Base-by-base conservation (phyloP, 1,140 invertebrate genomes). In the Sycophila sp. region DNA sequence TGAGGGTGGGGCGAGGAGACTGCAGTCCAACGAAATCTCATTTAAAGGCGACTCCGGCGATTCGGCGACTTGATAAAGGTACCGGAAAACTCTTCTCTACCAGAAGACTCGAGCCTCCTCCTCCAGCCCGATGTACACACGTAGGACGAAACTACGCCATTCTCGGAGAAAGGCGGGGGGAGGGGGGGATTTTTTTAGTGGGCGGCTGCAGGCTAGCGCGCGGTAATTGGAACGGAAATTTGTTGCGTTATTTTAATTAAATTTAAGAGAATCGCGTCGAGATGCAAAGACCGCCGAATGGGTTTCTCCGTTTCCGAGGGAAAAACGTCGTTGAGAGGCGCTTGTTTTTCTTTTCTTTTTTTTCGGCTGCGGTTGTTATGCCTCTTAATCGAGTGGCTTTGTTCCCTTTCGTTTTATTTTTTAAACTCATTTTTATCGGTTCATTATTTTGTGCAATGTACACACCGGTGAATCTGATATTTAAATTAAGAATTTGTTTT, bases 191-290 rank as follows among this genome's bases (percentile, higher is more conserved):
- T 76, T 71, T 65, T 55, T 63, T n/a, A n/a, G n/a, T n/a, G n/a
- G n/a, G n/a, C n/a, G n/a, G n/a, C n/a, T n/a, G n/a, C n/a, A n/a
- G n/a, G 75, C 45, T 36, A 32, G 36, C 62, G 36, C 59, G 60
- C 66, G 51, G 73, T 75, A 77, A 75, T 78, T 78, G 71, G 66
- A 77, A 75, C 49, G 69, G 58, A 56, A 75, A 75, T 78, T 75
- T 75, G 69, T 72, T 70, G 69, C 69, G 69, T 71, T 72, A 73
- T 75, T 79, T 77, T 73, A 77, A 77, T 76, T 69, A 76, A 77
- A 77, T 75, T 74, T 51, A 64, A 68, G 34, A 47, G 67, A 45
- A 53, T 38, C 34, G 65, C 55, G 42, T 30, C 24, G 32, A 28
- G 53, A 26, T 45, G 13, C 19, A 49, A 51, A 47, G 11, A 22